Base-by-base conservation (phyloP, 2,797 vertebrate genomes). In the Mormyrops boulengeri region DNA sequence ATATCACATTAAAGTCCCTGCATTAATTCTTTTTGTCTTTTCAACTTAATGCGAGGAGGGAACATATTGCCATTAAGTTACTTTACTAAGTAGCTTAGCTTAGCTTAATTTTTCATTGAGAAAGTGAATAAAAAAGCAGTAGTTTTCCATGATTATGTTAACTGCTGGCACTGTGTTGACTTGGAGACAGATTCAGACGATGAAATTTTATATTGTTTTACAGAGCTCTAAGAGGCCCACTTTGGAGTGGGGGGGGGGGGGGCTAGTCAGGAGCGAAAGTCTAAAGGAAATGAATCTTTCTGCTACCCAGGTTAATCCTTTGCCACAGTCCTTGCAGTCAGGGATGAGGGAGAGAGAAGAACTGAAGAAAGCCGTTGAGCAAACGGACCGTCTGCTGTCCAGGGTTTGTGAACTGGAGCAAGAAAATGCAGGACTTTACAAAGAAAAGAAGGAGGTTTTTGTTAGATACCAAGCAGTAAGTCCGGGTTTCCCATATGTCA, bases 331-430 rank as follows among this genome's bases (percentile, higher is more conserved):
- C 91, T 84, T 47, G 19, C 90, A 92, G 86, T 82, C 91, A 91
- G 92, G 34, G 91, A 96, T 96, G 95, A 96, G 94, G 92, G 95
- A 95, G 89, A 91, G 94, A 93, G 95, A 96, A 91, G 95, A 96
- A 91, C 93, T 95, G 91, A 94, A 93, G 93, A 94, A 93, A 94
- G 94, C 94, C 89, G 80, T 92, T 19, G 95, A 95, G 92, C 93
- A 95, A 92, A 94, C 92, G 55, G 95, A 95, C 66, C 92, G 88
- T 22, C 94, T 96, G 89, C 92, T 94, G 62, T 93, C 93, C 89
- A 91, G 89, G 57, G 92, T 95, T 89, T 92, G 86, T 2, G 93
- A 95, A 89, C 93, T 95, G 50, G 94, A 96, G 93, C 93, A 92
- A 88, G 93, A 94, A 89, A 96, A 94, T 91, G 60, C 66, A 9